Evolutionary conservation across 2,888 invertebrate species (phyloP).

Genomic region (Acleris laterana): DNA sequence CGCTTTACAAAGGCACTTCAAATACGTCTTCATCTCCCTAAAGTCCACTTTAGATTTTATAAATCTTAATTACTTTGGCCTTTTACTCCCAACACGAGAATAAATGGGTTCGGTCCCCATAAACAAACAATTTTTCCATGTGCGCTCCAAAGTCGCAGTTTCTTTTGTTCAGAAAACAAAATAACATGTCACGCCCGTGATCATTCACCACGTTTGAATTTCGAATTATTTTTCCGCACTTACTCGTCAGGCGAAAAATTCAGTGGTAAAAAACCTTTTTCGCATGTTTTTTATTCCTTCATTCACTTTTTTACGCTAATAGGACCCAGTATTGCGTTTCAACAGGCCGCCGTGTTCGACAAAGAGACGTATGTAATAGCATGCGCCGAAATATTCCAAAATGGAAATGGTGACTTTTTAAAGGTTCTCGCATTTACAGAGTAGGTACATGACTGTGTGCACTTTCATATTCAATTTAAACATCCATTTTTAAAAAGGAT

Average conservation of each 20-base stretch:
- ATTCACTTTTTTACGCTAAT: background rate
- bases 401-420: background rate
- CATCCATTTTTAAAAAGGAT: constrained; percentile 18
- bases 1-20: background rate
- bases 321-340: background rate
- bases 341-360: background rate
- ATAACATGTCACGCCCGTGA: too few species aligned
- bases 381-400: background rate
- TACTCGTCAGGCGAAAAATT: too few species aligned
- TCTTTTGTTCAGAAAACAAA: too few species aligned
- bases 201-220: too few species aligned
- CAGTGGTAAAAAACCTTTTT: too few species aligned
- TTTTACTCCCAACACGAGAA: too few species aligned
- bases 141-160: too few species aligned
- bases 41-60: background rate
- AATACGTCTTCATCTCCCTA: background rate
- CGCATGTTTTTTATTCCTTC: background rate
- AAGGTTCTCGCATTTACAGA: constrained; percentile 2
- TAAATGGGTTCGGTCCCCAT: too few species aligned
- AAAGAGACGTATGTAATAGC: background rate
- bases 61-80: too few species aligned
- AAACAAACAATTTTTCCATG: too few species aligned
- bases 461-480: constrained; percentile 25
- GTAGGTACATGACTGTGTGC: background rate
- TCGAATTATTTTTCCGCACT: too few species aligned